Base-by-base conservation (phyloP, 2,888 invertebrate genomes). In the Plemyria rubiginata region DNA sequence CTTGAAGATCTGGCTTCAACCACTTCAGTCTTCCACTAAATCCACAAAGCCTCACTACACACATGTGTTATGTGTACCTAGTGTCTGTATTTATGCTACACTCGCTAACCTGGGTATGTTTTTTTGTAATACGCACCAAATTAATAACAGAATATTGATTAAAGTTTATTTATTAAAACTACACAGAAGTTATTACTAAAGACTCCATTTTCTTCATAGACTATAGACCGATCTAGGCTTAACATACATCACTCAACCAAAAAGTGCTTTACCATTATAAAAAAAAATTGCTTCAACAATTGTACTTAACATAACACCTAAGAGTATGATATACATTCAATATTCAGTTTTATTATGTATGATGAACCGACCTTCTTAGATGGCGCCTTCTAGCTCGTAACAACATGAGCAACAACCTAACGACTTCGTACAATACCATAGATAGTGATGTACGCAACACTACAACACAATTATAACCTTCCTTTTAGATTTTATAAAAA, bases 81-180 rank as follows among this genome's bases (percentile, higher is more conserved):
- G 8, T 8, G 32, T 11, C 11, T 9, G 2, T 36, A 11, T 11
- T 38, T 38, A 38, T 38, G 36, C 36, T 38, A 38, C 32, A 22
- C 22, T 22, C 22, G 22, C 4, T 32, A 5, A 32, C 32, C 32
- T 32, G 6, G 36, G 11, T 38, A 4, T 8, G 11, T 11, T 38
- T 38, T 11, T n/a, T 11, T 38, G 11, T 38, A 11, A 36, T 36
- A 36, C 0, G 7, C 8, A 38, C 36, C 40, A 28, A 55, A 73
- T 75, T 74, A 77, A 76, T 76, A 75, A 78, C 64, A 75, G 70
- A 66, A 69, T 60, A 71, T 70, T 70, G 65, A 77, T 84, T 84
- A 85, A 87, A 81, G 87, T 70, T 88, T 90, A 88, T 90, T 91
- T 87, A 87, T 85, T 90, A 86, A 87, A 91, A 86, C 87, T 92